A percentile compares a stretch with the other conserved stretches of the same genome.
Conservation (phyloP, 2,797 vertebrate species). For the Semaprochilodus insignis region DNA sequence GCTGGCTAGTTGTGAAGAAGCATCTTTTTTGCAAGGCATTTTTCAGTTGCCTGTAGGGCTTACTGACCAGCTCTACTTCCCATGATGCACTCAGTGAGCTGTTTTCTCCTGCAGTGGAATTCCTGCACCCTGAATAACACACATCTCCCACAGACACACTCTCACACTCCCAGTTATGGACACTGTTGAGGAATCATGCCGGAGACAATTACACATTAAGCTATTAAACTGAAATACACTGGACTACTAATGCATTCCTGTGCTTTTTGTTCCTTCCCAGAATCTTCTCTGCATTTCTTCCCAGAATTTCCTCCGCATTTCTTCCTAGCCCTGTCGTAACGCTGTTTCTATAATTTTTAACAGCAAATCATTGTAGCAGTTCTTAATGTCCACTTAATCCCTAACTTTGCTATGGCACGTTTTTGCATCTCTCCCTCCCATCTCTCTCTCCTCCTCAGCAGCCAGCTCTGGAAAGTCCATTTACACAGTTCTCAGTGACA, state of each 20-base stretch:
- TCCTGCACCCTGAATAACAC: conserved; percentile 35
- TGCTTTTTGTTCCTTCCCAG: conserved; percentile 10
- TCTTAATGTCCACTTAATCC: neutral
- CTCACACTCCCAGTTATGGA: conserved; percentile 25
- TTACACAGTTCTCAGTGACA: conserved; percentile 78
- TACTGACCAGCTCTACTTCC: conserved; percentile 64
- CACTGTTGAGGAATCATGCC: conserved; percentile 23
- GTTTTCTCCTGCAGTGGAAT: conserved; percentile 50
- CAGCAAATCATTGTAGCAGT: neutral
- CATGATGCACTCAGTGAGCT: conserved; percentile 48
- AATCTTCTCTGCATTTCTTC: neutral
- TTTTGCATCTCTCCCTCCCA: conserved; percentile 12
- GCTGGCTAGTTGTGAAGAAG: conserved; percentile 60
- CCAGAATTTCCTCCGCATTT: neutral
- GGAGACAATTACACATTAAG: conserved; percentile 31
- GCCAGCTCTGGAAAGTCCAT: conserved; percentile 84
- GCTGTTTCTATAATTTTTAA: conserved; percentile 17
- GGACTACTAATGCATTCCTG: conserved; percentile 29
- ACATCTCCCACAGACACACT: conserved; percentile 35
- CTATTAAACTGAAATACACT: conserved; percentile 19
- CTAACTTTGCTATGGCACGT: conserved; percentile 1
- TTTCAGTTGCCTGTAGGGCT: conserved; percentile 62
- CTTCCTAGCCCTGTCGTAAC: neutral
- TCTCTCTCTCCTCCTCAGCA: conserved; percentile 66
- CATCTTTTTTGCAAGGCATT: conserved; percentile 61